Evolutionary conservation across 1,140 invertebrate species (phyloP).

Genomic region (Hypothenemus hampei): DNA sequence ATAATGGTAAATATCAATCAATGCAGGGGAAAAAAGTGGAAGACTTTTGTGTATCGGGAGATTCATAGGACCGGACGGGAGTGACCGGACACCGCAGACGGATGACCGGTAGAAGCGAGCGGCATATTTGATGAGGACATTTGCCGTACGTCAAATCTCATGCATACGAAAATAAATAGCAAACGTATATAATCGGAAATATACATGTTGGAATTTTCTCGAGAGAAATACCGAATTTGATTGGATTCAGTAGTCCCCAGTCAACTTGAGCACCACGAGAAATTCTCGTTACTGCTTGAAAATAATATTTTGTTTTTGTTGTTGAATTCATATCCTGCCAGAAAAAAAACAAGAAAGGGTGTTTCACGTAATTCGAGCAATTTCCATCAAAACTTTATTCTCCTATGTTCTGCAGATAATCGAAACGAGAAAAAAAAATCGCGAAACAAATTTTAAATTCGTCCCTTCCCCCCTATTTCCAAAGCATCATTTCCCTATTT

Average conservation of each 20-base stretch:
- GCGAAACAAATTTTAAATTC: no score
- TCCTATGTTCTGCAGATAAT: no score
- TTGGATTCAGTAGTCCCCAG: slow-evolving; percentile 36
- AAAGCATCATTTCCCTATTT: no score
- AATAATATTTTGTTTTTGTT: no score
- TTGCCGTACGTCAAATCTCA: slow-evolving; percentile 40
- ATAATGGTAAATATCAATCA: no score
- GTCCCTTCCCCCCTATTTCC: no score
- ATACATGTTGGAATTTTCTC: slow-evolving; percentile 38
- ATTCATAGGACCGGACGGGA: neutral
- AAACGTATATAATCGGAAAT: slow-evolving; percentile 31
- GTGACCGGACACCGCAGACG: slow-evolving; percentile 31
- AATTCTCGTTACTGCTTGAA: slow-evolving; percentile 25
- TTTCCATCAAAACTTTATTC: no score
- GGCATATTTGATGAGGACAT: slow-evolving; percentile 41
- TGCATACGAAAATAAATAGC: slow-evolving; percentile 40
- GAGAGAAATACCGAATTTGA: slow-evolving; percentile 43
- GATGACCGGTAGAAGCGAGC: slow-evolving; percentile 37
- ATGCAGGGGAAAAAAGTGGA: no score
- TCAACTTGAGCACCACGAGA: slow-evolving; percentile 23
- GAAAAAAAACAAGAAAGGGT: no score
- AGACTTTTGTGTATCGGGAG: slow-evolving; percentile 9
- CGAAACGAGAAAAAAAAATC: no score
- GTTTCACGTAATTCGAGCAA: no score
- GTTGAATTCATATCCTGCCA: no score